phyloP scores from a whole-genome alignment of 2,113 vertebrate species.

The Propithecus coquereli region DNA sequence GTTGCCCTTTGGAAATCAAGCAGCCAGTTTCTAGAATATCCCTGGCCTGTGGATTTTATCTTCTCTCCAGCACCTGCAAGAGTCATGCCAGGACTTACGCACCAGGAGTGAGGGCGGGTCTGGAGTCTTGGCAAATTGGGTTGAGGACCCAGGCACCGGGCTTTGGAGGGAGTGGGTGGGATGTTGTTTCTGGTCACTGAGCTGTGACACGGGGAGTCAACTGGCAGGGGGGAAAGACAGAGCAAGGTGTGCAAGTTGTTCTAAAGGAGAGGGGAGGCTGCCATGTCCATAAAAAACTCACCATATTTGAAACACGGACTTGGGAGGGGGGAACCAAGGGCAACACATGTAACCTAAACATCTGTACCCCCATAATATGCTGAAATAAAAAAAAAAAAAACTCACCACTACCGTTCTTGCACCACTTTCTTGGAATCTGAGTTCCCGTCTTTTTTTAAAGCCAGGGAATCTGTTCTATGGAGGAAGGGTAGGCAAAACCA shows the following conservation, averaged over 20 bases:
- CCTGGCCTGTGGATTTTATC: background rate
- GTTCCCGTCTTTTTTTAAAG: background rate
- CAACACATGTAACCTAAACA: too few relatives aligned
- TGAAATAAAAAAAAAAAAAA: too few relatives aligned
- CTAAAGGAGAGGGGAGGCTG: background rate
- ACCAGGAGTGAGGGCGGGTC: background rate
- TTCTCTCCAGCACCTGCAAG: background rate
- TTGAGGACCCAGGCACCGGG: background rate
- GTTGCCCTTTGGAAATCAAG: slow-evolving; percentile 26
- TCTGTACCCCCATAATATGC: too few relatives aligned
- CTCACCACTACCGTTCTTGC: fast-evolving
- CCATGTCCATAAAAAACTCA: fast-evolving
- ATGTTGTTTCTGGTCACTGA: background rate
- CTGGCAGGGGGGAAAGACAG: fast-evolving
- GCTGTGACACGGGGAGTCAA: background rate
- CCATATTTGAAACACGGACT: too few relatives aligned
- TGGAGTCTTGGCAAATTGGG: background rate
- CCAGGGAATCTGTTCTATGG: background rate
- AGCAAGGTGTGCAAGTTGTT: background rate
- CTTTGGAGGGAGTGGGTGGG: fast-evolving
- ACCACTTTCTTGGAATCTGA: background rate
- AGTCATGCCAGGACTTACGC: background rate
- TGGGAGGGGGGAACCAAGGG: too few relatives aligned
- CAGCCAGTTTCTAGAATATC: background rate
- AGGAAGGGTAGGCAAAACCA: background rate